phyloP scores from a whole-genome alignment of 2,113 vertebrate genomes.

The Phainopepla nitens region DNA sequence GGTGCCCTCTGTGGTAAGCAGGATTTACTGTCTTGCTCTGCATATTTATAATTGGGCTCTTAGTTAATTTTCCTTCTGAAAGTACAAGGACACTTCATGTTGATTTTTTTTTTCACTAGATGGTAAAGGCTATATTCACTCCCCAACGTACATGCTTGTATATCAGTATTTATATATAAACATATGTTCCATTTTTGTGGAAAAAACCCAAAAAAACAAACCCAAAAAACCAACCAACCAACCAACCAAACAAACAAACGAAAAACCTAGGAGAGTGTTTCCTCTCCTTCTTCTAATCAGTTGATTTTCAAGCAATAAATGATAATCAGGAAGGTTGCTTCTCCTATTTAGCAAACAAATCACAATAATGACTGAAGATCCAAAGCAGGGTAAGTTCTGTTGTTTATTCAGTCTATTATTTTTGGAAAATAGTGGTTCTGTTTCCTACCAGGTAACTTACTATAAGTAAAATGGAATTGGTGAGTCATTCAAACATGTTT shows the following conservation, averaged over 20 bases:
- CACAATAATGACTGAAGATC: background rate
- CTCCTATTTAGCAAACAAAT: background rate
- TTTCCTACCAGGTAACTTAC: background rate
- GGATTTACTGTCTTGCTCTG: background rate
- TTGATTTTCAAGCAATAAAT: background rate
- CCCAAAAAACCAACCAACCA: no score
- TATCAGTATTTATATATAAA: background rate
- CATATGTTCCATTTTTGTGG: background rate
- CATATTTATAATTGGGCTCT: background rate
- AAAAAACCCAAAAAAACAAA: background rate
- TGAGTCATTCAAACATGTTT: background rate
- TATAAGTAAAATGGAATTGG: background rate
- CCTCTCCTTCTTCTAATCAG: background rate
- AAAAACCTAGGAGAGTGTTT: background rate
- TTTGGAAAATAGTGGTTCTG: background rate
- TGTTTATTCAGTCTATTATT: background rate
- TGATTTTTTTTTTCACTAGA: background rate
- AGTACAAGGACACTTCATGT: background rate
- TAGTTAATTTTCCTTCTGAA: background rate
- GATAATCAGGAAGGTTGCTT: background rate
- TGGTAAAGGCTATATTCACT: background rate
- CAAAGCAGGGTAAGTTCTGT: background rate
- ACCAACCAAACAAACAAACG: no score
- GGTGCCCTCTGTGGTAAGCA: slow-evolving; percentile 88
- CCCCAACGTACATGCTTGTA: background rate